phyloP scores from a whole-genome alignment of 30 jellyfish, hydroid and myxozoan species.

The Cassiopea andromeda region DNA sequence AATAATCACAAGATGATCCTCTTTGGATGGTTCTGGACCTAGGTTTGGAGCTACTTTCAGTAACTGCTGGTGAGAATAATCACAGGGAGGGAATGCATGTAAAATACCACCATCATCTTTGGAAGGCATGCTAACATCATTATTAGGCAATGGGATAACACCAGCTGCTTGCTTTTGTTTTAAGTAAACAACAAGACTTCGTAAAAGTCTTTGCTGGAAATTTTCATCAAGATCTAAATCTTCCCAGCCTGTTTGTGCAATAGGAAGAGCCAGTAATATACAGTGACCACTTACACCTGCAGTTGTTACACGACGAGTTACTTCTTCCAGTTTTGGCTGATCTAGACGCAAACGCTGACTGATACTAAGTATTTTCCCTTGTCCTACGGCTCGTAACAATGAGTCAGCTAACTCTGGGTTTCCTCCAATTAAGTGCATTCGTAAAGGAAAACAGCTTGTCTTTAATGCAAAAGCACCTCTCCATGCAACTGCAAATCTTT shows the following conservation, averaged over 20 bases:
- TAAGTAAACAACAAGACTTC: slow-evolving; percentile 95
- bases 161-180: slow-evolving; percentile 99
- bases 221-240: slow-evolving; percentile 82
- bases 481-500: slow-evolving; percentile 98
- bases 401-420: slow-evolving; percentile 96
- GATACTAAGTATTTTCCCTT: slow-evolving; percentile 83
- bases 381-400: slow-evolving; percentile 92
- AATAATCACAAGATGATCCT: slow-evolving; percentile 93
- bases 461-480: slow-evolving; percentile 97
- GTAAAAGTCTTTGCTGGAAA: slow-evolving; percentile 88
- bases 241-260: slow-evolving; percentile 83
- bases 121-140: slow-evolving; percentile 59
- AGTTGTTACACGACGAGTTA: slow-evolving; percentile 91
- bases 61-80: slow-evolving; percentile 94
- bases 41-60: slow-evolving; percentile 95
- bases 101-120: slow-evolving; percentile 96
- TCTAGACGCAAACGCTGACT: slow-evolving; percentile 97
- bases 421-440: slow-evolving; percentile 98
- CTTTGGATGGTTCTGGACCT: slow-evolving; percentile 95
- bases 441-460: slow-evolving; percentile 95
- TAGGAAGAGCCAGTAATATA: slow-evolving; percentile 89
- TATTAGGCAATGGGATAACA: slow-evolving; percentile 83
- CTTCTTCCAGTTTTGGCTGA: slow-evolving; percentile 98
- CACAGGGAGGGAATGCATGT: slow-evolving; percentile 99
- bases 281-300: slow-evolving; percentile 99